Base-by-base conservation (phyloP, 2,888 invertebrate genomes). In the Troides helena region DNA sequence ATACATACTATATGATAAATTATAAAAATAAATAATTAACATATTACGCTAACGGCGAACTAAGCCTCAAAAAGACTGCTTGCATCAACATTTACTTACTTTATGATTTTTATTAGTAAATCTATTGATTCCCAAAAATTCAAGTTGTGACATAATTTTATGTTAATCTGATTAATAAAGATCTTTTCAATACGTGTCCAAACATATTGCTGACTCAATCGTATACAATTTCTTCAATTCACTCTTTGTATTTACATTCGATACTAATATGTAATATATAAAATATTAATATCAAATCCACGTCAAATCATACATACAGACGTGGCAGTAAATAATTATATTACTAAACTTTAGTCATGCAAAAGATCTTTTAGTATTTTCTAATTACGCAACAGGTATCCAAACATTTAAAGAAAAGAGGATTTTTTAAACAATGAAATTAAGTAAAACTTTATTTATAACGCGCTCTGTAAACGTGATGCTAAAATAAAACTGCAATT, bases 61-160 rank as follows among this genome's bases (percentile, higher is more conserved):
- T 8, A 59, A 30, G 50, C 58, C 63, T 12, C 17, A 50, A 68
- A 62, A 68, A 68, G 63, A 68, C 68, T 68, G 68, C 68, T 68
- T 68, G 63, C 59, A 59, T 63, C 21, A 68, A 50, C n/a, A 25
- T 68, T 68, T 64, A 18, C 18, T 50, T 60, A 58, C 43, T 23
- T 10, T 65, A 3, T 7, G 43, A 65, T 39, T 30, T 64, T 46
- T 12, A 46, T 46, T 46, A 46, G 12, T 46, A 14, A 46, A 12
- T 46, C 1, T 46, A 14, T 14, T 12, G 14, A 4, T 46, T 46
- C 12, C 14, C 14, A 14, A 10, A 46, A 14, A 46, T 14, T 14
- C 46, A 12, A 14, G 14, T 46, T 14, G 14, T 14, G 3, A 14
- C 14, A 14, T 14, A 46, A 12, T 46, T 46, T 46, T 46, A 14